These are phyloP conservation scores for Ophioninae sp. DNA, from an alignment of 2,888 invertebrate genomes.

Conservation along the genomic window DNA sequence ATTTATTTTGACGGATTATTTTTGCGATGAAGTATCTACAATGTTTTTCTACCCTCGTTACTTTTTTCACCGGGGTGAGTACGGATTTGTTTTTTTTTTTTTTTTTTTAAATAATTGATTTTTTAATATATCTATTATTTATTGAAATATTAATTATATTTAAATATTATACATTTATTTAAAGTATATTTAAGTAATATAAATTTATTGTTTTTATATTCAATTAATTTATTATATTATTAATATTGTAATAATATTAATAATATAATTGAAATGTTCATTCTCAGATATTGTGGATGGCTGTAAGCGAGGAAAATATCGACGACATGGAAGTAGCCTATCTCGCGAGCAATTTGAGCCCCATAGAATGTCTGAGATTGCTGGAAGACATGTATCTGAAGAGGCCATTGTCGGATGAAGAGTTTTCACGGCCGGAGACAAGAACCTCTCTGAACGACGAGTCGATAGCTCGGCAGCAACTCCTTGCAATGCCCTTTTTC, in stretches of 20 bases:
- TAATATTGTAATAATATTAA: no score
- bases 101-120: no score
- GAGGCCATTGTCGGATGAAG: conserved; percentile 47
- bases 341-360: conserved; percentile 65
- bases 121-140: no score
- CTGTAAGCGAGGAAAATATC: conserved; percentile 61
- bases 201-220: no score
- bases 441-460: conserved; percentile 35
- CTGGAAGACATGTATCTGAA: conserved; percentile 63
- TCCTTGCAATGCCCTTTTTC: conserved; percentile 33
- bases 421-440: conserved; percentile 24
- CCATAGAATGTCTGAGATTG: conserved; percentile 67
- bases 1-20: conserved; percentile 64
- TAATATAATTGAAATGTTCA: no score
- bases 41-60: conserved; percentile 65
- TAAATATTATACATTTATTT: no score
- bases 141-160: no score
- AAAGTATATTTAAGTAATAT: no score
- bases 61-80: conserved; percentile 66
- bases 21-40: conserved; percentile 69
- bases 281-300: conserved; percentile 58
- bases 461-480: conserved; percentile 42
- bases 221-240: no score
- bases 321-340: conserved; percentile 65
- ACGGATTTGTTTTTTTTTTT: not conserved